phyloP scores from a whole-genome alignment of 2,113 vertebrate genomes.

The Periophthalmodon schlosseri region DNA sequence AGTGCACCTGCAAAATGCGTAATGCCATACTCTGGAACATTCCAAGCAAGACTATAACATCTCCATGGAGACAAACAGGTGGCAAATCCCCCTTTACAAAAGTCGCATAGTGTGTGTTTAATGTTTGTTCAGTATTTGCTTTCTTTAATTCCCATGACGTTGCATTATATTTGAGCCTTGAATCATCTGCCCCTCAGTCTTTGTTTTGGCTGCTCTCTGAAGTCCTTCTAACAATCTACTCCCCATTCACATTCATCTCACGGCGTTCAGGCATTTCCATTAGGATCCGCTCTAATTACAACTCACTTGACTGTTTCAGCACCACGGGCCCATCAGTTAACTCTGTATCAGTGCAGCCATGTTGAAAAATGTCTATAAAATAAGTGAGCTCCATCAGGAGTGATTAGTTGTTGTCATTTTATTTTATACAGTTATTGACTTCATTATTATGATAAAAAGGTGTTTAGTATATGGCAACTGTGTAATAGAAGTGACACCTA shows the following conservation, averaged over 20 bases:
- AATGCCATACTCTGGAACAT: too few species aligned
- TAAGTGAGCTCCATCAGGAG: conserved; percentile 17
- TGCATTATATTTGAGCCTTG: conserved; percentile 45
- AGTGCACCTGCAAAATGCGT: too few species aligned
- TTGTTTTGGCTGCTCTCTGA: conserved; percentile 31
- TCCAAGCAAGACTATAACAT: too few species aligned
- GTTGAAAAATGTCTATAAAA: conserved; percentile 38
- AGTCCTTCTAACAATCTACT: conserved; percentile 37
- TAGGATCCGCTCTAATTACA: conserved; percentile 56
- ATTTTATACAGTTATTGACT: conserved; percentile 29
- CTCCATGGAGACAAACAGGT: too few species aligned
- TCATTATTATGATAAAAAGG: conserved; percentile 33
- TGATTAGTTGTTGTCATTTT: conserved; percentile 29
- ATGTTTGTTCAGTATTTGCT: neutral
- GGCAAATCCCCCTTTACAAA: too few species aligned
- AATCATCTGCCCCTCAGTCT: conserved; percentile 30
- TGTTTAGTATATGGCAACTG: conserved; percentile 20
- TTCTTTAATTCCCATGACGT: neutral
- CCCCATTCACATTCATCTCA: conserved; percentile 44
- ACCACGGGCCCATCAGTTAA: conserved; percentile 36
- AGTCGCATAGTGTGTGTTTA: too few species aligned
- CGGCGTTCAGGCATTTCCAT: conserved; percentile 38
- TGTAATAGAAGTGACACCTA: neutral
- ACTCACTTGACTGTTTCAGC: conserved; percentile 47
- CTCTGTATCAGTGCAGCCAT: conserved; percentile 30